Conservation (phyloP, 2,888 invertebrate species). For the Caenorhabditis sulstoni region DNA sequence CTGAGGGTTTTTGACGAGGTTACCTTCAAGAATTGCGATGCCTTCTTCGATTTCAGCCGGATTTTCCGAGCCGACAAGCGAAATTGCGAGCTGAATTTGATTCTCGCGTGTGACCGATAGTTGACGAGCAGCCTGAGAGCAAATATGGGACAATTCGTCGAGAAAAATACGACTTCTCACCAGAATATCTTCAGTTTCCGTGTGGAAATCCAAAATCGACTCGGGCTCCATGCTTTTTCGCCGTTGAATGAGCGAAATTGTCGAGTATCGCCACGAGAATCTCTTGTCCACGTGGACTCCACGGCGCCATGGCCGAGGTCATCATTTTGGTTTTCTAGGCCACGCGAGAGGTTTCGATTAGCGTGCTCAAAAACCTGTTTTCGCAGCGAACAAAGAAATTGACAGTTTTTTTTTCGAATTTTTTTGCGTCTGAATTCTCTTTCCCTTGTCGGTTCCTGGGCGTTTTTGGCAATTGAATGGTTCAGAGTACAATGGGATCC, state of each 20-base stretch:
- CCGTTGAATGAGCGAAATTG: neutral
- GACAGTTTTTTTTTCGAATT: no score
- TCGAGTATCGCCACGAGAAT: neutral
- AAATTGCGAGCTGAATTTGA: conserved; percentile 31
- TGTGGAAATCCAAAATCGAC: conserved; percentile 40
- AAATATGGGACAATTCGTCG: no score
- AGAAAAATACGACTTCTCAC: conserved; percentile 5
- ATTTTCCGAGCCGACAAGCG: conserved; percentile 35
- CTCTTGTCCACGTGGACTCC: conserved; percentile 39
- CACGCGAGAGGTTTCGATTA: neutral
- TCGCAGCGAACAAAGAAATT: no score
- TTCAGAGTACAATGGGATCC: no score
- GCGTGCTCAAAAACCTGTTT: neutral
- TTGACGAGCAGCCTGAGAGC: conserved; percentile 37
- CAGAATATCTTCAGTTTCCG: conserved; percentile 21
- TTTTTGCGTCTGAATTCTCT: no score
- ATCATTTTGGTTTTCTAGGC: neutral
- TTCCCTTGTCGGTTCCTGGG: no score
- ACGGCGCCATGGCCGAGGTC: conserved; percentile 1
- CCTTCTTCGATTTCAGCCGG: conserved; percentile 37
- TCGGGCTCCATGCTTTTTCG: conserved; percentile 19
- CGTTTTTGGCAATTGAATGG: no score
- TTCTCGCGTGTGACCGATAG: conserved; percentile 30
- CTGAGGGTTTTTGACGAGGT: no score
- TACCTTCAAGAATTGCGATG: conserved; percentile 33